phyloP scores from a whole-genome alignment of 2,797 vertebrate species.

The Falco naumanni region DNA sequence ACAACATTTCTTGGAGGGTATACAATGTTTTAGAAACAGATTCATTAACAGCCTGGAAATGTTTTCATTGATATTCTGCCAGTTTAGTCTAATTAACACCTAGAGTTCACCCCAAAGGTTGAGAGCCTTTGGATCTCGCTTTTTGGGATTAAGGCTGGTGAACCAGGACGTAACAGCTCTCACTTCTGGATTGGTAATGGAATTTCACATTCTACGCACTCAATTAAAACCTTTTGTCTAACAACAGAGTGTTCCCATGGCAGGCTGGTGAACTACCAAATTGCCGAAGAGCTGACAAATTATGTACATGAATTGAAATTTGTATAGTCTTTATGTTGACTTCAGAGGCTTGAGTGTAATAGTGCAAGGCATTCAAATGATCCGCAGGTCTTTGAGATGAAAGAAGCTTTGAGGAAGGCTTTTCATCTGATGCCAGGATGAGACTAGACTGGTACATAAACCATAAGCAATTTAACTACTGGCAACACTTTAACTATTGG shows the following conservation, averaged over 20 bases:
- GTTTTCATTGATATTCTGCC: neutral
- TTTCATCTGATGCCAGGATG: neutral
- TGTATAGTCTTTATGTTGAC: neutral
- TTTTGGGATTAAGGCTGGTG: neutral
- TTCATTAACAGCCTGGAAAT: neutral
- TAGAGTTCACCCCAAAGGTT: neutral
- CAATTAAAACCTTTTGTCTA: neutral
- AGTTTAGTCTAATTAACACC: neutral
- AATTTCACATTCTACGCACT: neutral
- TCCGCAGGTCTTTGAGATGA: neutral
- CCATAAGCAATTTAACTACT: neutral
- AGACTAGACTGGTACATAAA: neutral
- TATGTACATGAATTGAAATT: neutral
- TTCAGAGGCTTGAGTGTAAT: neutral
- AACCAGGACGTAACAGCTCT: neutral
- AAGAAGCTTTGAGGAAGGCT: slow-evolving; percentile 6
- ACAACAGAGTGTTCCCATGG: neutral
- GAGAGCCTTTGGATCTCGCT: neutral
- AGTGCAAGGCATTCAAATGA: neutral
- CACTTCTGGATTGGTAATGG: neutral
- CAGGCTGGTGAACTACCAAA: neutral
- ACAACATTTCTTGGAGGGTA: neutral
- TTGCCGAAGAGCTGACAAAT: slow-evolving; percentile 11
- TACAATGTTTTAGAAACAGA: neutral
- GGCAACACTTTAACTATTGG: neutral